Evolutionary conservation across 2,888 invertebrate species (phyloP).

Genomic region (Cordylochernes scorpioides): DNA sequence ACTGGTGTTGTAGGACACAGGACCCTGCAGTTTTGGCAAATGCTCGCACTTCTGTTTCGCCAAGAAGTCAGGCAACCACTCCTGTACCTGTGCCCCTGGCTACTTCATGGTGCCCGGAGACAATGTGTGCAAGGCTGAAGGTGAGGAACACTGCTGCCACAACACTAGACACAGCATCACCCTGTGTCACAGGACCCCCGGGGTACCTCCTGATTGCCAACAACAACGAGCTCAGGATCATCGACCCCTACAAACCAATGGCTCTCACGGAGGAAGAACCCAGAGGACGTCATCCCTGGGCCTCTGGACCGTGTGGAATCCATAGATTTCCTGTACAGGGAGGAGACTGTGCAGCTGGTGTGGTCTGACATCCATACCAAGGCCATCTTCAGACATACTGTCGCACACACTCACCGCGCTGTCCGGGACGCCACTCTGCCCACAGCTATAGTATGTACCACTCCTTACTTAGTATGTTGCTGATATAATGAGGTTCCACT

Average conservation of each 20-base stretch:
- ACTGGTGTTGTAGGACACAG: constrained; percentile 9
- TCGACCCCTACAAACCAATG: constrained; percentile 33
- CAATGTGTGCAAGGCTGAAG: constrained; percentile 20
- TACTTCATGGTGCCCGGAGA: constrained; percentile 23
- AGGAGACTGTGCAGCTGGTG: constrained; percentile 13
- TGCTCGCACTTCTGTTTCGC: constrained; percentile 50
- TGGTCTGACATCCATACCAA: constrained; percentile 15
- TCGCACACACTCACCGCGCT: no score
- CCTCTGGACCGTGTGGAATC: constrained; percentile 26
- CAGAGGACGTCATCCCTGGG: no score
- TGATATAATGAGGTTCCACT: no score
- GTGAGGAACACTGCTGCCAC: constrained; percentile 11
- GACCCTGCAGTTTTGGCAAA: constrained; percentile 36
- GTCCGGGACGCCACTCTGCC: no score
- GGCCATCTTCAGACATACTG: constrained; percentile 11
- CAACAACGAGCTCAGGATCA: constrained; percentile 17
- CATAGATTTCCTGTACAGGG: constrained; percentile 27
- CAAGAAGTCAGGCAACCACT: constrained; percentile 27
- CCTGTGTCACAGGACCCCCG: no score
- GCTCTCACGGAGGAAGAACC: no score
- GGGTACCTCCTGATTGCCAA: constrained; percentile 11
- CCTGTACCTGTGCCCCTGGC: constrained; percentile 37
- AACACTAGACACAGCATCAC: no score
- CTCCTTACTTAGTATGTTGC: no score
- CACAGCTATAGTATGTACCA: no score